Percentiles rank a stretch among this genome's conserved stretches.
phyloP scores from a whole-genome alignment of 2,797 vertebrate genomes.

The Enteromius argenteus region DNA sequence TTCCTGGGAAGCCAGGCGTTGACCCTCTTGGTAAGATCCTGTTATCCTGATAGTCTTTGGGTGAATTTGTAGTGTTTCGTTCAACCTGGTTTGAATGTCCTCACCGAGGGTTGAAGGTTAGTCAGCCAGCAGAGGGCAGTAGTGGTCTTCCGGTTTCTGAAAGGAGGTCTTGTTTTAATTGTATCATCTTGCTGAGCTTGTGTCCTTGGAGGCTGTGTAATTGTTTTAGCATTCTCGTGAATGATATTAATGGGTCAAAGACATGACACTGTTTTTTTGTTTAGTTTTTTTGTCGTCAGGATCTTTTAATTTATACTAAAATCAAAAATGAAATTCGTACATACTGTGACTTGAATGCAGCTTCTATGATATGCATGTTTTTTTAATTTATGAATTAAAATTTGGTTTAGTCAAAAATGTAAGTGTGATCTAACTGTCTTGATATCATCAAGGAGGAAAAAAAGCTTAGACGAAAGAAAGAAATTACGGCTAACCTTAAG shows the following conservation, averaged over 20 bases:
- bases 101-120: slow-evolving; percentile 54
- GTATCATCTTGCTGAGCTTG: neutral
- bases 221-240: slow-evolving; percentile 25
- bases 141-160: slow-evolving; percentile 67
- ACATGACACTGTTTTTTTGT: neutral
- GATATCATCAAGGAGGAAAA: neutral
- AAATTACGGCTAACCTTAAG: neutral
- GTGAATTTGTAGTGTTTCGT: neutral
- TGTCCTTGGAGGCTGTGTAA: slow-evolving; percentile 16
- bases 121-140: slow-evolving; percentile 79
- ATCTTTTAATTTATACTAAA: slow-evolving; percentile 6
- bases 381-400: neutral
- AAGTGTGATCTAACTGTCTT: neutral
- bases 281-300: neutral
- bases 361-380: neutral
- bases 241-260: slow-evolving; percentile 4
- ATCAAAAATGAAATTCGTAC: neutral
- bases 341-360: neutral
- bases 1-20: slow-evolving; percentile 79
- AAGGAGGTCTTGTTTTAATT: slow-evolving; percentile 19
- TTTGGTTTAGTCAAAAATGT: neutral
- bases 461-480: neutral
- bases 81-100: slow-evolving; percentile 30
- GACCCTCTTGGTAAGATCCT: slow-evolving; percentile 82
- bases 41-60: neutral